phyloP scores from a whole-genome alignment of 2,888 invertebrate genomes.

The Caenorhabditis auriculariae region DNA sequence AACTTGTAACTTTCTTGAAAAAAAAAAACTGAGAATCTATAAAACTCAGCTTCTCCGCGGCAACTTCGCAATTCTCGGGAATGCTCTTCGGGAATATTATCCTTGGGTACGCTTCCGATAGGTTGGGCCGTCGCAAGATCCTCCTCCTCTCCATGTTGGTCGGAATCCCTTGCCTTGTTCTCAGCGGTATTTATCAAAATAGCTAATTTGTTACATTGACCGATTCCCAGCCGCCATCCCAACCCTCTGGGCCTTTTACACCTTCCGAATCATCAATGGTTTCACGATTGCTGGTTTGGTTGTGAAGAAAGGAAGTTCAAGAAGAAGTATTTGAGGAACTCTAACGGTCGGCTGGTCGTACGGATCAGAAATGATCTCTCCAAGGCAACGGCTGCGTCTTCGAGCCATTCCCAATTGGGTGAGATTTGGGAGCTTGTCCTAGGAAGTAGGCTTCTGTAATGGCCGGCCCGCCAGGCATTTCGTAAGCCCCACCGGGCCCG shows the following conservation, averaged over 20 bases:
- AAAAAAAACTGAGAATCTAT: not conserved
- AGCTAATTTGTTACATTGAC: too few relatives aligned
- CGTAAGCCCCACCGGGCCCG: too few relatives aligned
- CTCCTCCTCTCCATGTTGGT: slow-evolving; percentile 15
- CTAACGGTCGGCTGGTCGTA: slow-evolving; percentile 30
- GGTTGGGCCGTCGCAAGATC: slow-evolving; percentile 14
- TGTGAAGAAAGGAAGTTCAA: too few relatives aligned
- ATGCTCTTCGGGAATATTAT: slow-evolving; percentile 24
- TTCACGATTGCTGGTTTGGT: slow-evolving; percentile 22
- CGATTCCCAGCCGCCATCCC: slow-evolving; percentile 16
- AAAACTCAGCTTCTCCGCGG: slow-evolving; percentile 10
- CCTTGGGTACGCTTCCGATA: slow-evolving; percentile 19
- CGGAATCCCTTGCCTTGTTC: slow-evolving; percentile 17
- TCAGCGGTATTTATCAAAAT: too few relatives aligned
- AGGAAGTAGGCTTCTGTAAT: too few relatives aligned
- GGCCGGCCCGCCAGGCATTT: too few relatives aligned
- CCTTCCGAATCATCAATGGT: slow-evolving; percentile 18
- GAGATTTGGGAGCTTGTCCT: too few relatives aligned
- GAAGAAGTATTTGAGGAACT: too few relatives aligned
- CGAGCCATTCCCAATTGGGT: slow-evolving; percentile 20
- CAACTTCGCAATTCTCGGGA: slow-evolving; percentile 21
- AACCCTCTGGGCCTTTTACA: slow-evolving; percentile 11
- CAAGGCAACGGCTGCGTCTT: slow-evolving; percentile 11
- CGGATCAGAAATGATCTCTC: slow-evolving; percentile 20
- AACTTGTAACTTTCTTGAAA: slow-evolving; percentile 2